phyloP scores from a whole-genome alignment of 2,888 invertebrate genomes.

The Noctuana brunneofusca region DNA sequence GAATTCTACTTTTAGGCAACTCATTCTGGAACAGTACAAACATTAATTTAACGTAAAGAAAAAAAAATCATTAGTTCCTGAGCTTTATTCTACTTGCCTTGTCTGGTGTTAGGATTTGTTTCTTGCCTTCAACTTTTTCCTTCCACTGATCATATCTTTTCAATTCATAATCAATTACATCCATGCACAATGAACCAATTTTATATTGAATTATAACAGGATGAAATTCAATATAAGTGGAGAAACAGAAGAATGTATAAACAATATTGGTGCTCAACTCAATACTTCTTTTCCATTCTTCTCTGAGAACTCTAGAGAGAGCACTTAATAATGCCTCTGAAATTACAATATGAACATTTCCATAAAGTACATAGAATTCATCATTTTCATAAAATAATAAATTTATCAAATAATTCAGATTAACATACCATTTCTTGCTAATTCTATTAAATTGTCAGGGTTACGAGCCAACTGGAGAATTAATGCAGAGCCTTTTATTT shows the following conservation, averaged over 20 bases:
- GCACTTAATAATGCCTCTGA: conserved; percentile 97
- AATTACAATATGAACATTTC: conserved; percentile 38
- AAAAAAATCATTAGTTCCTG: background rate
- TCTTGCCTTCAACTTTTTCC: conserved; percentile 82
- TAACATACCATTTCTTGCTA: conserved; percentile 93
- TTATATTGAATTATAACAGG: conserved; percentile 97
- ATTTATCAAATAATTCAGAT: background rate
- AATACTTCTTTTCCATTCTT: conserved; percentile 98
- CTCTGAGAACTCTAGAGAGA: conserved; percentile 95
- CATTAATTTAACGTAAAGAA: background rate
- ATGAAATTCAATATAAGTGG: conserved; percentile 97
- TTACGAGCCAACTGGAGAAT: conserved; percentile 96
- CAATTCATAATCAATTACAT: conserved; percentile 97
- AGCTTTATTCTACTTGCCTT: conserved; percentile 58
- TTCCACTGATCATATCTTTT: conserved; percentile 97
- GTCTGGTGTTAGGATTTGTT: conserved; percentile 70
- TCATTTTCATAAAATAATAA: background rate
- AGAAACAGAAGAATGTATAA: conserved; percentile 98
- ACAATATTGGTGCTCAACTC: conserved; percentile 98
- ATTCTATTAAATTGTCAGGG: conserved; percentile 95
- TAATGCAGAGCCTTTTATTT: conserved; percentile 95
- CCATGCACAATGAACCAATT: conserved; percentile 98
- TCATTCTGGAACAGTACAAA: conserved; percentile 74
- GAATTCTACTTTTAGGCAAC: conserved; percentile 87
- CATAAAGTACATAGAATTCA: background rate